Percentiles rank a stretch among this genome's conserved stretches.
phyloP scores from a whole-genome alignment of 37 sponge, comb jelly and placozoan genomes.

The Cladorhizidae sp. region DNA sequence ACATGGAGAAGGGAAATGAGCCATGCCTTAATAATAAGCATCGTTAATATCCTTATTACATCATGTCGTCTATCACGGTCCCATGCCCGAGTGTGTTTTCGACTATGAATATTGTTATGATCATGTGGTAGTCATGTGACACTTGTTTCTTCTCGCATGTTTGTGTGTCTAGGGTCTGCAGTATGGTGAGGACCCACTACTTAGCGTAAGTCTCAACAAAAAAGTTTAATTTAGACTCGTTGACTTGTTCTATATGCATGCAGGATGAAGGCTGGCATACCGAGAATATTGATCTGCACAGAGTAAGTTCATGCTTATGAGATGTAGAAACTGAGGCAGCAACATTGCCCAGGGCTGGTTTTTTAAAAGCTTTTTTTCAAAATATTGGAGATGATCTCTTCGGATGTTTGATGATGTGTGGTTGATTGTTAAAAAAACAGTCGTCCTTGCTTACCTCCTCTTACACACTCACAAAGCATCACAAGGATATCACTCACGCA shows the following conservation, averaged over 20 bases:
- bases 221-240: neutral
- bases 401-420: too few species aligned
- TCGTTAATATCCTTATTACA: too few species aligned
- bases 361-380: too few species aligned
- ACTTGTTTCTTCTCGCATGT: neutral
- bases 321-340: too few species aligned
- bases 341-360: too few species aligned
- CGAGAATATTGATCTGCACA: conserved; percentile 14
- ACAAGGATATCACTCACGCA: too few species aligned
- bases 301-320: conserved; percentile 16
- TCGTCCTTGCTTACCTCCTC: too few species aligned
- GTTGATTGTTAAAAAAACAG: too few species aligned
- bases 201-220: neutral
- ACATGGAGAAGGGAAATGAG: neutral
- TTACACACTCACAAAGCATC: too few species aligned
- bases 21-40: neutral
- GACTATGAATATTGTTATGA: neutral
- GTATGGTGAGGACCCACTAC: neutral
- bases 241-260: neutral
- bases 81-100: neutral
- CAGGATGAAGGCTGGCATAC: conserved; percentile 33
- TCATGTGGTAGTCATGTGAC: conserved; percentile 18
- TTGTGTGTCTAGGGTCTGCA: neutral
- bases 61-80: neutral
- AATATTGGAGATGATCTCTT: too few species aligned